phyloP scores from a whole-genome alignment of 2,888 invertebrate species.

The Athalia cordata region DNA sequence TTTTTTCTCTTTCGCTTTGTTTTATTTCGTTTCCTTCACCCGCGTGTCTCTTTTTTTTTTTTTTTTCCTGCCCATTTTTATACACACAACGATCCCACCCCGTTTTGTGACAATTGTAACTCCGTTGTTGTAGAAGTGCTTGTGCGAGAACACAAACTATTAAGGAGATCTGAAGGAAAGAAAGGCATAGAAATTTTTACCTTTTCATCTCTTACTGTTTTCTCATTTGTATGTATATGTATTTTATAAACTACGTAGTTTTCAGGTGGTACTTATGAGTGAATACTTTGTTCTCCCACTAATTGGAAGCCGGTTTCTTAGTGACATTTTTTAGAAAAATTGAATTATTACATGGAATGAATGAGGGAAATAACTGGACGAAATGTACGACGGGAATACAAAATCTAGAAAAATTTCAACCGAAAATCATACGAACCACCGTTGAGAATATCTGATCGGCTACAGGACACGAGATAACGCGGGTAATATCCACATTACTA shows the following conservation, averaged over 20 bases:
- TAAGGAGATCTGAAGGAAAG: slow-evolving; percentile 2
- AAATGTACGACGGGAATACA: too few species aligned
- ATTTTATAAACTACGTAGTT: background rate
- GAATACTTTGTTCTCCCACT: too few species aligned
- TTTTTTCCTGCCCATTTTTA: background rate
- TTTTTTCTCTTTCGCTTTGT: slow-evolving; percentile 40
- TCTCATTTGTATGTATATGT: background rate
- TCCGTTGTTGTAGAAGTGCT: slow-evolving; percentile 23
- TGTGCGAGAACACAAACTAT: slow-evolving; percentile 40
- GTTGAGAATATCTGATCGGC: too few species aligned
- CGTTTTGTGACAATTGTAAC: slow-evolving; percentile 35
- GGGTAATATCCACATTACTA: too few species aligned
- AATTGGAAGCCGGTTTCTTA: too few species aligned
- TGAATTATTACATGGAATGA: too few species aligned
- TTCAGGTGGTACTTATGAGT: too few species aligned
- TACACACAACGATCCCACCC: slow-evolving; percentile 23
- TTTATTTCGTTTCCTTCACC: slow-evolving; percentile 40
- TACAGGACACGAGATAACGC: too few species aligned
- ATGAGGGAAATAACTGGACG: too few species aligned
- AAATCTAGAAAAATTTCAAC: too few species aligned
- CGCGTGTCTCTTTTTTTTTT: slow-evolving; percentile 34
- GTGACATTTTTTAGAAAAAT: too few species aligned
- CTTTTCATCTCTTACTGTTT: background rate
- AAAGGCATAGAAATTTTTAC: background rate
- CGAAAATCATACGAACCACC: too few species aligned